These are phyloP conservation scores for Malurus splendens DNA, from an alignment of 2,797 vertebrate species.

Conservation along the genomic window DNA sequence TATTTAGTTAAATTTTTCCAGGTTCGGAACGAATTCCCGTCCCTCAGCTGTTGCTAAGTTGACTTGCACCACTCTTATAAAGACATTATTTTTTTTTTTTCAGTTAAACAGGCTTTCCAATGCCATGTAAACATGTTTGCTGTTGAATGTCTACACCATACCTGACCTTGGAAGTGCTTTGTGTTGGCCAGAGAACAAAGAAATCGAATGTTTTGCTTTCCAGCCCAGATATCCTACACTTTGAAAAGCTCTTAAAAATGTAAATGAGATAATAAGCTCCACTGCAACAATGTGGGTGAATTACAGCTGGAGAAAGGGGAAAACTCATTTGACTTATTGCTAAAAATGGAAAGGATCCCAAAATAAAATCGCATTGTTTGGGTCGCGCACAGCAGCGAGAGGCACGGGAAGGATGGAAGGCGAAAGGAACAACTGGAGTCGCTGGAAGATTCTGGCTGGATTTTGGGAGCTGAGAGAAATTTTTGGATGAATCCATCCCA, in stretches of 20 bases:
- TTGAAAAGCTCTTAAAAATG: constrained; percentile 65
- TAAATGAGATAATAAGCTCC: constrained; percentile 58
- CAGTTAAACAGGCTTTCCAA: constrained; percentile 31
- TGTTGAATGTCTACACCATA: constrained; percentile 37
- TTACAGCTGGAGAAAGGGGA: constrained; percentile 6
- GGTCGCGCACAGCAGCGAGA: neutral
- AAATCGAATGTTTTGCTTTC: constrained; percentile 61
- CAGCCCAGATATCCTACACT: constrained; percentile 62
- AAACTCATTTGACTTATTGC: constrained; percentile 21
- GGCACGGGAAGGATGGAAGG: neutral
- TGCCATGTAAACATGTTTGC: constrained; percentile 41
- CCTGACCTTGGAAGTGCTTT: constrained; percentile 58
- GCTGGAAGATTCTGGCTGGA: neutral
- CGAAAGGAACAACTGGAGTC: fast-evolving
- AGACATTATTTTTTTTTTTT: constrained; percentile 1
- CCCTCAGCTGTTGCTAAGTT: constrained; percentile 10
- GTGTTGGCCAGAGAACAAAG: constrained; percentile 57
- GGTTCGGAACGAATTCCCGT: neutral
- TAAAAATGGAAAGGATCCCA: constrained; percentile 20
- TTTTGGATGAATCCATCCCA: neutral
- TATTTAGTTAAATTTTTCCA: constrained; percentile 14
- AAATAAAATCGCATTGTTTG: constrained; percentile 13
- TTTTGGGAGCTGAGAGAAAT: neutral
- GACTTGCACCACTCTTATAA: constrained; percentile 10
- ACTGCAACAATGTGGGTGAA: constrained; percentile 20